Base-by-base conservation (phyloP, 2,797 vertebrate species). In the Lagorchestes hirsutus region DNA sequence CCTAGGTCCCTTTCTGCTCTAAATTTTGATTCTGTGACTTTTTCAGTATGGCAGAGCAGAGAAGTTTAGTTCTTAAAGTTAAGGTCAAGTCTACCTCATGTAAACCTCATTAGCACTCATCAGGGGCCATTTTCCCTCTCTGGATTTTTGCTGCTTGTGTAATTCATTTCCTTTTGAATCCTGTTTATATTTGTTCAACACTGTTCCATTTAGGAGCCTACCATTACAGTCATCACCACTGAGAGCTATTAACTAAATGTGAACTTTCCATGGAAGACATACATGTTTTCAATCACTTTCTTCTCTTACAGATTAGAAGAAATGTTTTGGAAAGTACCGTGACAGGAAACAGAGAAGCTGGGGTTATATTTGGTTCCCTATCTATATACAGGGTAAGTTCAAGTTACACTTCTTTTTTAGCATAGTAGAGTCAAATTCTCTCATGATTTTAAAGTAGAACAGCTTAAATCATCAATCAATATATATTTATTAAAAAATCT, bases 341-440 rank as follows among this genome's bases (percentile, higher is more conserved):
- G 93, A 91, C 96, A 55, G 98, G 90, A 96, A 98, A 96, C 97
- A 98, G 91, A 97, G 97, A 97, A 10, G 74, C 97, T 91, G 98
- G 98, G 90, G 94, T 98, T 96, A 90, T 98, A 82, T 99, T 98
- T 96, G 98, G 97, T 1, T 97, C 67, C 98, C 97, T 99, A 93
- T 98, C 98, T 93, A 97, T 98, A 94, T 98, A 99, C 46, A 96
- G 98, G 97, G 98, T 99, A 97, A 98, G 98, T 94, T 95, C 34
- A 93, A 95, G 8, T 14, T 31, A 46, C 8, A 3, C 27, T 67
- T n/a, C 0, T 40, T 82, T 87, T 27, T 87, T 50, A 82, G 9
- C 74, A 87, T 87, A 87, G 74, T 87, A 87, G 31, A 82, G 67
- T 50, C 22, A 87, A 28, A 50, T 50, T 50, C 24, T 87, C 40